Percentiles rank a stretch among this genome's conserved stretches.
Conservation (phyloP, 2,888 invertebrate genomes). For the Macrosoma leucophasiata region DNA sequence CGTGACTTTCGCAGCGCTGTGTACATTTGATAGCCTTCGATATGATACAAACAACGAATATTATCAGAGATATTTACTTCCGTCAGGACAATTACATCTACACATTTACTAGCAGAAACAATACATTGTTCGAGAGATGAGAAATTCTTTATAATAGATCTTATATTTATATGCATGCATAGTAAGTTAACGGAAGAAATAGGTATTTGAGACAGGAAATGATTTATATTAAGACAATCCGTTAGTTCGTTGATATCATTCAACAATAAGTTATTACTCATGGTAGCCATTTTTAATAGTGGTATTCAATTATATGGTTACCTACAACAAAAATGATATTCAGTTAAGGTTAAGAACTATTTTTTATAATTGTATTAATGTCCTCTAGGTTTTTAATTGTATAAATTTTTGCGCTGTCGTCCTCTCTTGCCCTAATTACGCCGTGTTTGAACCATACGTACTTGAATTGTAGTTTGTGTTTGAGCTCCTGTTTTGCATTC, state of each 20-base stretch:
- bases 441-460: conserved; percentile 17
- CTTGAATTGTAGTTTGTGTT: conserved; percentile 7
- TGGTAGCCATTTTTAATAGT: too few relatives aligned
- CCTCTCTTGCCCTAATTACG: conserved; percentile 8
- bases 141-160: conserved; percentile 12
- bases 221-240: conserved; percentile 5
- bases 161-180: conserved; percentile 11
- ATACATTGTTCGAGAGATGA: conserved; percentile 7
- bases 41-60: conserved; percentile 12
- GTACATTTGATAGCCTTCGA: conserved; percentile 21
- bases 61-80: conserved; percentile 19
- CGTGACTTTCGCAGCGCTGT: conserved; percentile 11
- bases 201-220: conserved; percentile 1
- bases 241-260: conserved; percentile 4
- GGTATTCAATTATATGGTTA: too few relatives aligned
- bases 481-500: conserved; percentile 12
- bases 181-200: conserved; percentile 2
- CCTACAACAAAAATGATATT: too few relatives aligned
- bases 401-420: conserved; percentile 5
- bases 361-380: not conserved
- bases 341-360: too few relatives aligned
- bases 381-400: conserved; percentile 8
- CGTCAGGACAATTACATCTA: conserved; percentile 14
- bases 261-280: too few relatives aligned
- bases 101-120: not conserved